Conservation (phyloP, 2,113 vertebrate species). For the Cyanistes caeruleus region DNA sequence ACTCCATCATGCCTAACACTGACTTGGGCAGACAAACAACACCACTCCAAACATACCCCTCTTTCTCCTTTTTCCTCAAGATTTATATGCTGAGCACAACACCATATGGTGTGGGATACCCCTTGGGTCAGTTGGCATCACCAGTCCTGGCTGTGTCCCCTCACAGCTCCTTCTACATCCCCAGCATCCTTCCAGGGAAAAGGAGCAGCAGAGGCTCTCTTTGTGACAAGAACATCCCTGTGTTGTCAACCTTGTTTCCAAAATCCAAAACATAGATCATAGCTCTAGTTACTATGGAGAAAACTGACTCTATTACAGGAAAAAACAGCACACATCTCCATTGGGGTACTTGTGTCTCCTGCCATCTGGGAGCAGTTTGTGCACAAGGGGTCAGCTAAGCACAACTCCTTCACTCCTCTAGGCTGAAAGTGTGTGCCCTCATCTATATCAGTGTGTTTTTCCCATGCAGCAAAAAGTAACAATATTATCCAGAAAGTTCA, state of each 20-base stretch:
- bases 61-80: not conserved
- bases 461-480: not conserved
- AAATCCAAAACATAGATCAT: not conserved
- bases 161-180: no score
- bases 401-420: rapidly evolving
- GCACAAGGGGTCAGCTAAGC: no score
- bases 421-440: not conserved
- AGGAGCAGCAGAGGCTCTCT: not conserved
- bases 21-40: not conserved
- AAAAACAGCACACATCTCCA: not conserved
- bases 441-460: not conserved
- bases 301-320: not conserved
- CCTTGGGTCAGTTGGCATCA: no score
- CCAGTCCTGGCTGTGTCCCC: rapidly evolving
- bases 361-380: not conserved
- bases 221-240: not conserved
- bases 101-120: no score
- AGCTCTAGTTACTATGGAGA: not conserved
- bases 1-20: rapidly evolving
- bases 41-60: not conserved
- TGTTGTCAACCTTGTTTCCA: not conserved
- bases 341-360: rapidly evolving
- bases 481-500: not conserved
- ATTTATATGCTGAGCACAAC: not conserved
- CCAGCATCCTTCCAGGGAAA: no score